These are phyloP conservation scores for Decapterus maruadsi DNA, from an alignment of 2,797 vertebrate genomes.

Conservation along the genomic window DNA sequence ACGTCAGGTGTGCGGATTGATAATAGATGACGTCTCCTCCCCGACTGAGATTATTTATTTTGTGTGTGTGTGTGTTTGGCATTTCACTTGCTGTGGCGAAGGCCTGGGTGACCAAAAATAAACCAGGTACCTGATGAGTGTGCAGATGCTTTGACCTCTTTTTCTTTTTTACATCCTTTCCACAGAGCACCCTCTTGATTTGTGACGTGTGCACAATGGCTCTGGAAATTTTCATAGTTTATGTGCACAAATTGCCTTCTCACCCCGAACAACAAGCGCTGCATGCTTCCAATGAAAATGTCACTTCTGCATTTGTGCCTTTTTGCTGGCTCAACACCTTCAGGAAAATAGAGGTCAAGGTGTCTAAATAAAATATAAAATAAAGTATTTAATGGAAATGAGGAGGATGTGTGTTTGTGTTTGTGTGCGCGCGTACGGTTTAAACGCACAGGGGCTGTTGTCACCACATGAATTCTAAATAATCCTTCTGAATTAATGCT, in stretches of 20 bases:
- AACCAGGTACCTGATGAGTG: constrained; percentile 1
- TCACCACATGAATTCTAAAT: constrained; percentile 54
- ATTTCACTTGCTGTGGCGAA: background rate
- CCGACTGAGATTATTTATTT: background rate
- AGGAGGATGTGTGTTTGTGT: background rate
- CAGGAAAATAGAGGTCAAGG: constrained; percentile 38
- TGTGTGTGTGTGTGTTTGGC: background rate
- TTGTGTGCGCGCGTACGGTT: constrained; percentile 9
- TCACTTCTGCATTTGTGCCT: constrained; percentile 18
- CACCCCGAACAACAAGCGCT: constrained; percentile 1
- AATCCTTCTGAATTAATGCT: constrained; percentile 64
- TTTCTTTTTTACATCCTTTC: constrained; percentile 19
- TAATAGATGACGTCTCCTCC: background rate
- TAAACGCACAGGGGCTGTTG: constrained; percentile 29
- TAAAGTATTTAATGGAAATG: constrained; percentile 33
- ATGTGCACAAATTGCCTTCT: constrained; percentile 17
- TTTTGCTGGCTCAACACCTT: constrained; percentile 5
- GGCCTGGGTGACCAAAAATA: background rate
- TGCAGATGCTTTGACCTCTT: constrained; percentile 11
- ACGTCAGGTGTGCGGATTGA: constrained; percentile 6
- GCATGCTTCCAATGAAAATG: background rate
- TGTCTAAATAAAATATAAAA: constrained; percentile 32
- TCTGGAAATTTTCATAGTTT: constrained; percentile 2
- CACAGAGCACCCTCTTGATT: background rate
- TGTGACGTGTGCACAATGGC: background rate